Conservation (phyloP, 37 sponge, comb jelly and placozoan species). For the Agelas oroides region DNA sequence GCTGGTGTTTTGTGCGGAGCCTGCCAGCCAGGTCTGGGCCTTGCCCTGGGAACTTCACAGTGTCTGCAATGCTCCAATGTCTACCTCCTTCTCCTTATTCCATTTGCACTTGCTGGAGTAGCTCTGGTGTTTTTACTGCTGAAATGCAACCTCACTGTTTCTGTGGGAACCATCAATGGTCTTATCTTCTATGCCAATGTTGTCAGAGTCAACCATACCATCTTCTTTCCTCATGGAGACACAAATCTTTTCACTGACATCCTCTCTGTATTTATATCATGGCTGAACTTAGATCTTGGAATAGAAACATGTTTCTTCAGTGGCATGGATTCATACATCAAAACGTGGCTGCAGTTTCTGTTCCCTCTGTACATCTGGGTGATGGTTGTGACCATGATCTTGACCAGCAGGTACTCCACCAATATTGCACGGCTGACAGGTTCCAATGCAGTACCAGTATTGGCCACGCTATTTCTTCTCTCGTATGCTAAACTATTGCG, state of each 20-base stretch:
- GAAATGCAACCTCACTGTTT: constrained; percentile 17
- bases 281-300: constrained; percentile 31
- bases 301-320: constrained; percentile 1
- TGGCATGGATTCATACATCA: background rate
- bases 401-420: background rate
- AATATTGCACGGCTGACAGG: background rate
- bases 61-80: constrained; percentile 16
- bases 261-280: background rate
- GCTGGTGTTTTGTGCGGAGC: constrained; percentile 5
- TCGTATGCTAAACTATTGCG: constrained; percentile 24
- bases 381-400: background rate
- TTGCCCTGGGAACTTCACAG: constrained; percentile 11
- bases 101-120: constrained; percentile 10
- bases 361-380: constrained; percentile 6
- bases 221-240: background rate
- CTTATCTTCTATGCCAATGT: constrained; percentile 23
- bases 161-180: constrained; percentile 23
- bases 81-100: background rate
- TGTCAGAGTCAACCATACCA: background rate
- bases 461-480: constrained; percentile 11
- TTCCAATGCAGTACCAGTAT: constrained; percentile 28
- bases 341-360: constrained; percentile 31
- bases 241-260: background rate
- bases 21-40: background rate
- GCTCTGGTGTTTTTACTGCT: constrained; percentile 1